Evolutionary conservation across 2,113 vertebrate genomes (phyloP).

Genomic region (Bujurquina vittata): DNA sequence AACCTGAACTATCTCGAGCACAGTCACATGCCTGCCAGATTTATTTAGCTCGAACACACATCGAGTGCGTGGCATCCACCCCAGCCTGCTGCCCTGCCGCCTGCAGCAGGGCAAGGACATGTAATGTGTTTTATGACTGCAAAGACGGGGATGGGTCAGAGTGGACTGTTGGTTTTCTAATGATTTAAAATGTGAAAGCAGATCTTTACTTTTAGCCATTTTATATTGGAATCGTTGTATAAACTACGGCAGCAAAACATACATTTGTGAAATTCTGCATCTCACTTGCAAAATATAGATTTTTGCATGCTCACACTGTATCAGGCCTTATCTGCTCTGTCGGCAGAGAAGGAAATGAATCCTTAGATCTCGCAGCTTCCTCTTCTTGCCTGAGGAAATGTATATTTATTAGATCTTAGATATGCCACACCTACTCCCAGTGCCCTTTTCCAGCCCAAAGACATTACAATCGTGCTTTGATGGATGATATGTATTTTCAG

Average conservation of each 20-base stretch:
- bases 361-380: slow-evolving; percentile 60
- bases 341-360: slow-evolving; percentile 65
- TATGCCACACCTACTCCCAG: slow-evolving; percentile 69
- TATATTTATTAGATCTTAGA: slow-evolving; percentile 78
- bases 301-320: slow-evolving; percentile 52
- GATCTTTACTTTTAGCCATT: not conserved
- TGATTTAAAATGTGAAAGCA: not conserved
- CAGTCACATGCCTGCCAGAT: not conserved
- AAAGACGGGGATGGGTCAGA: not conserved
- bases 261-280: slow-evolving; percentile 27
- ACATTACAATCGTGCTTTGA: slow-evolving; percentile 73
- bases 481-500: slow-evolving; percentile 78
- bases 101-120: slow-evolving; percentile 6
- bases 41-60: not conserved
- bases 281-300: slow-evolving; percentile 36
- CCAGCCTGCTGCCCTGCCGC: slow-evolving; percentile 13
- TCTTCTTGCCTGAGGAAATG: slow-evolving; percentile 70
- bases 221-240: not conserved
- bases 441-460: slow-evolving; percentile 74
- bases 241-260: not conserved
- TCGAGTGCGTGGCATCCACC: not conserved
- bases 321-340: slow-evolving; percentile 70
- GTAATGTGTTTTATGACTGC: not conserved
- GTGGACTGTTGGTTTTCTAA: not conserved
- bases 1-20: not conserved